Base-by-base conservation (phyloP, 2,888 invertebrate species). In the Blastobasis lacticolella region DNA sequence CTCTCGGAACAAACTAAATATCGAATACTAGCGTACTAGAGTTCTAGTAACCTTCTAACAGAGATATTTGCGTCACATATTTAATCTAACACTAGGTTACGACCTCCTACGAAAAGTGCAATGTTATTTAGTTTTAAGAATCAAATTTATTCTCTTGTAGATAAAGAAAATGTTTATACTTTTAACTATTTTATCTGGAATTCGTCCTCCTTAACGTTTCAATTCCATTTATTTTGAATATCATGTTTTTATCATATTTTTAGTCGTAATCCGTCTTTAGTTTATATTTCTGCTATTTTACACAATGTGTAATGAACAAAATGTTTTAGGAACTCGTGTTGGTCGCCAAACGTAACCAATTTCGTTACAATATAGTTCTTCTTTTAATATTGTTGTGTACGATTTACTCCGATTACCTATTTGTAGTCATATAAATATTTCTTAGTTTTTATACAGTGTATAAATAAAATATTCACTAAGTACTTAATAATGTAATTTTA, bases 101-200 rank as follows among this genome's bases (percentile, higher is more conserved):
- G 80, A 78, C 81, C 66, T 84, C 85, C 86, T 87, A 81, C 88
- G 88, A 88, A 82, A 85, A 81, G 89, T 89, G 89, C 89, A 89
- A 89, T 89, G 89, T 89, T 89, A 82, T 83, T 87, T 89, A 89
- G 85, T 89, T 88, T 80, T 86, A 88, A 87, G 82, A 52, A 57
- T 66, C 69, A 73, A 70, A 78, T 78, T 81, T 81, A 71, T 75
- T 72, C 69, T 69, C 69, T 69, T 81, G 81, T 85, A 85, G 82
- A 83, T 82, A 74, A 5, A 23, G 23, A 23, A 23, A 76, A 75
- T 77, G 77, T 70, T 72, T 73, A 78, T 77, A 73, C 63, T 64
- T 65, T 61, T 71, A 67, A 64, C 69, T 75, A 57, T 56, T 42
- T 42, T 6, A 8, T 8, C 41, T 9, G 41, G 41, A 9, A 9